Percentiles rank a stretch among this genome's conserved stretches.
Conservation (phyloP, 2,888 invertebrate genomes). For the Epistrophella euchroma region DNA sequence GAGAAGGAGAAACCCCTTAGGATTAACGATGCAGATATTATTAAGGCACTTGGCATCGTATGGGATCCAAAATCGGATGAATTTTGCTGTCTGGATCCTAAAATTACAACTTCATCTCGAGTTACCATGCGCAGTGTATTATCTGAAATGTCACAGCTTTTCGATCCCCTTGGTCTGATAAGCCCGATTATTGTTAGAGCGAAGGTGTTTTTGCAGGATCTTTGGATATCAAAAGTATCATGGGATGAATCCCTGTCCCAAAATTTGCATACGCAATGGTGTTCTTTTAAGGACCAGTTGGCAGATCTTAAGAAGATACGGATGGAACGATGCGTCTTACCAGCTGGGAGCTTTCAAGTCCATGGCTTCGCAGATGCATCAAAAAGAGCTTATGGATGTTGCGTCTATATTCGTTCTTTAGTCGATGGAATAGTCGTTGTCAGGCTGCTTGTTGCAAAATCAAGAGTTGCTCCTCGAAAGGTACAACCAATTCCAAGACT, state of each 20-base stretch:
- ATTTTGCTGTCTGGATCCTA: too few relatives aligned
- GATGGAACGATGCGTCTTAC: not conserved
- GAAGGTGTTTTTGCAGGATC: too few relatives aligned
- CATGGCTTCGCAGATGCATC: conserved; percentile 32
- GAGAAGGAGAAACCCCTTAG: not conserved
- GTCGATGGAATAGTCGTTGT: too few relatives aligned
- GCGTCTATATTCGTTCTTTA: not conserved
- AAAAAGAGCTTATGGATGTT: conserved; percentile 15
- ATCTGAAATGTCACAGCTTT: too few relatives aligned
- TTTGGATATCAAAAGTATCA: conserved; percentile 45
- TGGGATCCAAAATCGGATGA: too few relatives aligned
- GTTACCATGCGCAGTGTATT: too few relatives aligned
- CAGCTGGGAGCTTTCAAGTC: too few relatives aligned
- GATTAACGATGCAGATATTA: conserved; percentile 32
- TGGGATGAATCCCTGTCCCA: conserved; percentile 30
- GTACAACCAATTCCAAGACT: conserved; percentile 9
- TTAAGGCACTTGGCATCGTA: too few relatives aligned
- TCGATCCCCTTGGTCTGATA: conserved; percentile 7
- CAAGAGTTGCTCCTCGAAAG: not conserved
- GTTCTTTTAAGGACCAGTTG: conserved; percentile 6
- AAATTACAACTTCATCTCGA: too few relatives aligned
- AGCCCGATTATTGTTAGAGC: not conserved
- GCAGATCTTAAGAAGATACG: not conserved
- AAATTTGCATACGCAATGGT: conserved; percentile 10
- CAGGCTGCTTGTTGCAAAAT: not conserved